A percentile compares a stretch with the other conserved stretches of the same genome.
phyloP scores from a whole-genome alignment of 1,140 invertebrate species.

The Chionoecetes opilio region DNA sequence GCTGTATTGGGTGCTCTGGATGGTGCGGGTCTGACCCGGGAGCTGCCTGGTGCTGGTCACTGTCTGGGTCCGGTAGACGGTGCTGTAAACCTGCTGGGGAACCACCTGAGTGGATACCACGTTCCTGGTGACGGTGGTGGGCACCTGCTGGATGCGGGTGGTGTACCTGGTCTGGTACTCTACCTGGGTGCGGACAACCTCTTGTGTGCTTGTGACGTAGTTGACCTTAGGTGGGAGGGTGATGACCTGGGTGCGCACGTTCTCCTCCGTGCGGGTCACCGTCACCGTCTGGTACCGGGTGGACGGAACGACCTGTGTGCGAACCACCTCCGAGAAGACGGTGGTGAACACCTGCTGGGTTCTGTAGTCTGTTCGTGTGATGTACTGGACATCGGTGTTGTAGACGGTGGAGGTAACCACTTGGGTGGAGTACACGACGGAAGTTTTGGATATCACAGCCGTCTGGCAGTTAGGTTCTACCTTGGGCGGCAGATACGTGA shows the following conservation, averaged over 20 bases:
- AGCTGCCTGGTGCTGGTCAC: conserved; percentile 70
- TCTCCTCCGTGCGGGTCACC: conserved; percentile 64
- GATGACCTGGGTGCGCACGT: conserved; percentile 62
- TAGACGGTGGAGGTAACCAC: conserved; percentile 68
- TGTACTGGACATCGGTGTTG: conserved; percentile 52
- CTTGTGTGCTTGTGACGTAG: conserved; percentile 73
- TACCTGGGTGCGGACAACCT: conserved; percentile 55
- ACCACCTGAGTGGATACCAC: conserved; percentile 76
- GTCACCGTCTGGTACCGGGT: conserved; percentile 57
- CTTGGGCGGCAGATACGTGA: conserved; percentile 60
- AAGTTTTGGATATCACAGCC: conserved; percentile 32
- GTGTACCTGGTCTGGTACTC: conserved; percentile 62
- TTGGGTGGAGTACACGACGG: conserved; percentile 51
- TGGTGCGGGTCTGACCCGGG: conserved; percentile 62
- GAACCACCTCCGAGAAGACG: conserved; percentile 56
- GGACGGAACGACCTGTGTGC: conserved; percentile 60
- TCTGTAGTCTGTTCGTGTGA: conserved; percentile 47
- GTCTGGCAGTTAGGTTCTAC: conserved; percentile 50
- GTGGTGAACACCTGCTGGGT: conserved; percentile 72
- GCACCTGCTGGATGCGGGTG: conserved; percentile 70
- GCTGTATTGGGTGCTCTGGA: conserved; percentile 71
- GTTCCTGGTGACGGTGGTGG: conserved; percentile 53
- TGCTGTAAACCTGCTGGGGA: conserved; percentile 65
- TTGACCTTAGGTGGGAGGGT: conserved; percentile 66
- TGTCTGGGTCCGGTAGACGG: conserved; percentile 71